These are phyloP conservation scores for Spodoptera exigua DNA, from an alignment of 2,888 invertebrate species.

Conservation along the genomic window DNA sequence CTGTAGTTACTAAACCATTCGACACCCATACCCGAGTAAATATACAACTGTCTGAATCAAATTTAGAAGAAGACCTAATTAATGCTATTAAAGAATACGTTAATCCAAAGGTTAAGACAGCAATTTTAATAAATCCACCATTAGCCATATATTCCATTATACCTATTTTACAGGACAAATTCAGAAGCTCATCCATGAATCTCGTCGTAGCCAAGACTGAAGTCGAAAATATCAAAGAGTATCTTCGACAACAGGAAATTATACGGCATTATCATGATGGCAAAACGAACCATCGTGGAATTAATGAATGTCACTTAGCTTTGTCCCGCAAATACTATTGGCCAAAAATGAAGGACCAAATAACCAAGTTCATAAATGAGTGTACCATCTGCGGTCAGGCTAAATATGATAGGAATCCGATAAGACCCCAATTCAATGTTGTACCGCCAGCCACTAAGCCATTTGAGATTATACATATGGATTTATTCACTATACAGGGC, in stretches of 20 bases:
- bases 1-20: no score
- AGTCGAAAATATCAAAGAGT: constrained; percentile 8
- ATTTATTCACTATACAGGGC: background rate
- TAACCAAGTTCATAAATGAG: background rate
- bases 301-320: constrained; percentile 2
- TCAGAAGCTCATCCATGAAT: constrained; percentile 8
- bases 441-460: background rate
- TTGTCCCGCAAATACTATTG: constrained; percentile 3
- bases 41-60: constrained; percentile 1
- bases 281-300: constrained; percentile 8
- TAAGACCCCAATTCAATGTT: background rate
- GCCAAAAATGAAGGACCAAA: background rate
- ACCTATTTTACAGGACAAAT: constrained; percentile 7
- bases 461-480: background rate
- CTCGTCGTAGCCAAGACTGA: background rate
- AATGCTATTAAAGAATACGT: no score
- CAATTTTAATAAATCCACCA: no score
- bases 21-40: background rate
- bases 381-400: constrained; percentile 7
- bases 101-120: no score
- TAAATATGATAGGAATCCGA: constrained; percentile 4
- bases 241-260: constrained; percentile 8
- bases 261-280: constrained; percentile 8
- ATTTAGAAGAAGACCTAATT: background rate
- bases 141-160: constrained; percentile 7